Evolutionary conservation across 2,113 vertebrate species (phyloP).

Genomic region (Phrynosoma blainvillii): DNA sequence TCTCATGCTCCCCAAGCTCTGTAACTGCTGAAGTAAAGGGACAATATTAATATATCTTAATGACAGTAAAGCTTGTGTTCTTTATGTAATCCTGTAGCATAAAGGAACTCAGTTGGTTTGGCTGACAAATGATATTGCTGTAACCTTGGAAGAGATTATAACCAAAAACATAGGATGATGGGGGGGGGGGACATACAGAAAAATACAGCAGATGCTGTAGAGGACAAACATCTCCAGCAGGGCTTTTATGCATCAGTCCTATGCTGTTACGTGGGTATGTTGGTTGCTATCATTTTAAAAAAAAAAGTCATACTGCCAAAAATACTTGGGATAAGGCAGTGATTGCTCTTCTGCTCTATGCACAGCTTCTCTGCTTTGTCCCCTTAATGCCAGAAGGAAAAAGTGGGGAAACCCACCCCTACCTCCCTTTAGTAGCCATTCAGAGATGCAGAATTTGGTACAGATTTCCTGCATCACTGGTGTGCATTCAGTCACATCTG

Average conservation of each 20-base stretch:
- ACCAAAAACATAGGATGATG: slow-evolving; percentile 46
- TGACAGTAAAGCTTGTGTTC: slow-evolving; percentile 66
- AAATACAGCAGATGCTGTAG: slow-evolving; percentile 43
- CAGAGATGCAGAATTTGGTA: slow-evolving; percentile 62
- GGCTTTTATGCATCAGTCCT: neutral
- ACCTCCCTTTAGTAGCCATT: slow-evolving; percentile 47
- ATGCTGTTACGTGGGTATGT: accelerated
- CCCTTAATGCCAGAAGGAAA: slow-evolving; percentile 10
- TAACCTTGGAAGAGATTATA: slow-evolving; percentile 72
- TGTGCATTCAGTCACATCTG: slow-evolving; percentile 66
- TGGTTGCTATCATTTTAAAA: neutral
- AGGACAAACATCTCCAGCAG: slow-evolving; percentile 37
- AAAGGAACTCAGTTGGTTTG: slow-evolving; percentile 64
- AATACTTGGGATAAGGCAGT: neutral
- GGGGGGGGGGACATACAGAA: neutral
- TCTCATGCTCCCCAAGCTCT: neutral
- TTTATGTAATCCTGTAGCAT: slow-evolving; percentile 72
- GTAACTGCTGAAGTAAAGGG: slow-evolving; percentile 69
- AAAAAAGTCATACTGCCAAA: neutral
- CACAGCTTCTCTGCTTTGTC: accelerated
- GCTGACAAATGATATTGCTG: slow-evolving; percentile 67
- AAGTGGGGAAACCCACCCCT: neutral
- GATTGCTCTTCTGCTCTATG: slow-evolving; percentile 21
- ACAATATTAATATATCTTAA: slow-evolving; percentile 63
- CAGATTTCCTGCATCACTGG: slow-evolving; percentile 58